These are phyloP conservation scores for Tauraco hartlaubi DNA, from an alignment of 2,797 vertebrate genomes.

Conservation along the genomic window DNA sequence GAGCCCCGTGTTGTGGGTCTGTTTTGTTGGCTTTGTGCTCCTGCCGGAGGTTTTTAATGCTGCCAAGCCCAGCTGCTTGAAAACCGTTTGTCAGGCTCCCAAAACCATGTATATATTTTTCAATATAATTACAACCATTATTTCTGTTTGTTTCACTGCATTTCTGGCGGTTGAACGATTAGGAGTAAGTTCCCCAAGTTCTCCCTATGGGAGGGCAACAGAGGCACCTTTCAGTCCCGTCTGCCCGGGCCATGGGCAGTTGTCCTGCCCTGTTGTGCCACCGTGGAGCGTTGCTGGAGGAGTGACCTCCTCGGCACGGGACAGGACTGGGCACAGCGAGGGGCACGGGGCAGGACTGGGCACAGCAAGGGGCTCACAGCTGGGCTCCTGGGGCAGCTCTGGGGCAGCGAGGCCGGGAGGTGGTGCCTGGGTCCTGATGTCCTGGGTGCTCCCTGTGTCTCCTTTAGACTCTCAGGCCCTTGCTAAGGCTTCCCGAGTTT, in stretches of 20 bases:
- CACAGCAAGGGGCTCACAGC: too few species aligned
- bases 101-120: background rate
- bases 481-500: background rate
- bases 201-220: background rate
- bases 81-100: background rate
- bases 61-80: conserved; percentile 12
- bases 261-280: background rate
- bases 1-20: background rate
- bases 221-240: background rate
- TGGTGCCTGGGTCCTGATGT: too few species aligned
- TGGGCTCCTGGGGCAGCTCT: background rate
- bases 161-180: background rate
- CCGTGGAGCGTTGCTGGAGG: background rate
- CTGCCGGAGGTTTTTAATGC: background rate
- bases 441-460: background rate
- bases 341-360: too few species aligned
- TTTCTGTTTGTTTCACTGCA: background rate
- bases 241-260: background rate
- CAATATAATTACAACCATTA: background rate
- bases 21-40: conserved; percentile 55
- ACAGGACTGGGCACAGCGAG: too few species aligned
- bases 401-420: background rate
- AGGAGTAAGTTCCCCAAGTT: background rate
- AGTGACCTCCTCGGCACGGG: background rate
- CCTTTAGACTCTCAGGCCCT: background rate